Evolutionary conservation across 2,113 vertebrate species (phyloP).

Genomic region (Neomonachus schauinslandi): DNA sequence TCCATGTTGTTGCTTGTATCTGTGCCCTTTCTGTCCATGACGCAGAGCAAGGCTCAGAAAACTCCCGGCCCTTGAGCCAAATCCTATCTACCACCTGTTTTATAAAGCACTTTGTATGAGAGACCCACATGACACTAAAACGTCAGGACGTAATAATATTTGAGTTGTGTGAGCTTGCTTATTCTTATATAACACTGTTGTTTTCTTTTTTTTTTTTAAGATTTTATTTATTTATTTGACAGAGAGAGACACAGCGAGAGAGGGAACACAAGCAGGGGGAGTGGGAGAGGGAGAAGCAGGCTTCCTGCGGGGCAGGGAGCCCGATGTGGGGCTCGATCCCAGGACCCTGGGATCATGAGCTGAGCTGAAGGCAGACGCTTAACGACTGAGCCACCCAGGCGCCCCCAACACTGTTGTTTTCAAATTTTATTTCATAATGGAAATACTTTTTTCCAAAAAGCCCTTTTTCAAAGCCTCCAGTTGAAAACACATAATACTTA

Average conservation of each 20-base stretch:
- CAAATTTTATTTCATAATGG: background rate
- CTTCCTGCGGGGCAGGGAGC: too few relatives aligned
- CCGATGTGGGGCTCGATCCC: too few relatives aligned
- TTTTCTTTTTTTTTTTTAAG: background rate
- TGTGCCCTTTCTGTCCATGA: background rate
- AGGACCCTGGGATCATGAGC: too few relatives aligned
- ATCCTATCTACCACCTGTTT: background rate
- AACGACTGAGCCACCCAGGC: too few relatives aligned
- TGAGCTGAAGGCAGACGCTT: too few relatives aligned
- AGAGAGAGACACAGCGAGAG: too few relatives aligned
- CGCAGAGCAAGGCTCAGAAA: background rate
- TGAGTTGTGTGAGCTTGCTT: background rate
- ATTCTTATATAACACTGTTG: background rate
- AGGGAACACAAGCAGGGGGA: too few relatives aligned
- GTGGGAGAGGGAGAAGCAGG: too few relatives aligned
- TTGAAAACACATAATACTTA: background rate
- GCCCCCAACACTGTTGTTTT: background rate
- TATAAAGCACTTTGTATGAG: background rate
- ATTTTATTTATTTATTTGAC: too few relatives aligned
- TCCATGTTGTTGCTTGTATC: background rate
- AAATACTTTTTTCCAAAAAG: background rate
- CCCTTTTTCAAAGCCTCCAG: background rate
- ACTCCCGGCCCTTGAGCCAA: background rate
- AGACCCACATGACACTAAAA: background rate
- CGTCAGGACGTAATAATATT: constrained; percentile 1